Base-by-base conservation (phyloP, 1,140 invertebrate genomes). In the Drosophila bifasciata region DNA sequence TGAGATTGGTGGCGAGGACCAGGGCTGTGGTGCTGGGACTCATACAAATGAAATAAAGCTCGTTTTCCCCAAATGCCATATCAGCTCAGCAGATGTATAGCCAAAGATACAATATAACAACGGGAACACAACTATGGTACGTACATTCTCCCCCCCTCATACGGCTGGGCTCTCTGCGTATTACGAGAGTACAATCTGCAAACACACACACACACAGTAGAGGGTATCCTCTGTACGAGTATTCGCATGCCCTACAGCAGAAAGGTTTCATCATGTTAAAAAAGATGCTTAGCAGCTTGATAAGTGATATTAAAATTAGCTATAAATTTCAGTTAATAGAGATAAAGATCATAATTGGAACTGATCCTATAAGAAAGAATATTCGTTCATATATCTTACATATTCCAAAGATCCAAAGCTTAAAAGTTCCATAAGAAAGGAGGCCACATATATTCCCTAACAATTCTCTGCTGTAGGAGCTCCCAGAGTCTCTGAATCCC, bases 11-110 rank as follows among this genome's bases (percentile, higher is more conserved):
- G 41, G 53, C 39, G n/a, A n/a, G n/a, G n/a, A n/a, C 49, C 32
- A 32, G 25, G 25, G 8, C 7, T 0, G 8, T 2, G 28, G 23
- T n/a, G 23, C 23, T 1, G 5, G 7, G 5, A 6, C 28, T 9
- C 28, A 44, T 39, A 63, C 69, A 83, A 83, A 83, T 68, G 80
- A 71, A 79, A 85, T 85, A 64, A 79, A 85, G 73, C 80, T 71
- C 76, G 76, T 85, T 84, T 81, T 79, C 71, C 70, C 83, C 78
- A 88, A 86, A 81, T 88, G 81, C 73, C 81, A 81, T 74, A 86
- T 86, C 81, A 81, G 81, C 81, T 86, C 77, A 77, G 64, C 73
- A 74, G 78, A 86, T 88, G 61, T 81, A 78, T 74, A 78, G 77
- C 17, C 73, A 74, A 74, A 77, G 77, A 85, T 85, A 85, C 77